Conservation (phyloP, 37 sponge, comb jelly and placozoan genomes). For the Mnemiopsis leidyi region DNA sequence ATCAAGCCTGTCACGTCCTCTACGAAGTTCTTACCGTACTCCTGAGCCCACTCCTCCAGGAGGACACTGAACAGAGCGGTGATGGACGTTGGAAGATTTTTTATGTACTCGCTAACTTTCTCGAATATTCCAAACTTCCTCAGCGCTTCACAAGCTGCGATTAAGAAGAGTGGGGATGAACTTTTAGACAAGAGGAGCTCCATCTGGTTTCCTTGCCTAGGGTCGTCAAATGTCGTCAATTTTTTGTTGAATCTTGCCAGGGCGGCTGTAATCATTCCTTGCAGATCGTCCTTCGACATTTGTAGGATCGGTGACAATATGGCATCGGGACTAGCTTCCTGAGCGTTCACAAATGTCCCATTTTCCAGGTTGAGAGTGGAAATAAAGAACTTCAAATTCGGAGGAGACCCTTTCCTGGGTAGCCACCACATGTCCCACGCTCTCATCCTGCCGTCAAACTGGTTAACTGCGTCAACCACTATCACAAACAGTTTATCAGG, state of each 20-base stretch:
- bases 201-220: neutral
- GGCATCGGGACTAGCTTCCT: neutral
- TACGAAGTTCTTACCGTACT: neutral
- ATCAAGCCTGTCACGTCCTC: neutral
- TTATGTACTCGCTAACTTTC: neutral
- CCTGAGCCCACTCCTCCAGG: neutral
- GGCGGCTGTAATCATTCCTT: neutral
- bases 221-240: neutral
- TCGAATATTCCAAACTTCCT: neutral
- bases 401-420: neutral
- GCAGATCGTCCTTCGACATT: neutral
- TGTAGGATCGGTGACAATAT: neutral
- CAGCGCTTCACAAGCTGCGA: neutral
- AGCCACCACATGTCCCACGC: slow-evolving; percentile 38
- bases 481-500: neutral
- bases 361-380: slow-evolving; percentile 7
- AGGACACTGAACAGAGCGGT: neutral
- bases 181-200: neutral
- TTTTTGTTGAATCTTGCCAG: slow-evolving; percentile 14
- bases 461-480: neutral
- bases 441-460: neutral
- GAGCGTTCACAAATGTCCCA: neutral
- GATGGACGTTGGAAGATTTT: neutral
- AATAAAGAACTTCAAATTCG: neutral
- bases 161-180: neutral